Evolutionary conservation across 1,140 invertebrate species (phyloP), one percentile per base, ranked within the genome.

Genomic region (Odontomachus brunneus): DNA sequence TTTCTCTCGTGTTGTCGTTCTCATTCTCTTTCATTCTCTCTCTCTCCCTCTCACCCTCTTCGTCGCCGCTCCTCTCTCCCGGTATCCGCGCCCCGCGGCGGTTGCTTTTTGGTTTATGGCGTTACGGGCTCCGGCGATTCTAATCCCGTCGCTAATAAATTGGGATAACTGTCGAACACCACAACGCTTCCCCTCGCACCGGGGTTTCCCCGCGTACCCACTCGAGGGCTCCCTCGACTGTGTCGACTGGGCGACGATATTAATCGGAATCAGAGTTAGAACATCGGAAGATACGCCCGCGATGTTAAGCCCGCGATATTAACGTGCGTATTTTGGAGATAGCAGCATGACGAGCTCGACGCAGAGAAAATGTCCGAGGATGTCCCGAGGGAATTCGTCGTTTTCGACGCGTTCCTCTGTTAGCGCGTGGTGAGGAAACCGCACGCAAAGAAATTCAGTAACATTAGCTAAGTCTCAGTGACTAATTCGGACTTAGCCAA

Each of bases 121-220:
- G 51, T 80, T 80, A 57, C 11, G 51, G 75, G n/a, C 17, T 55
- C 19, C n/a, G 51, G 51, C 33, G 69, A 80, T 80, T 80, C 75
- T 71, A 80, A 80, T 80, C 65, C 51, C 24, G 17, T 80, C 53
- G 75, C 75, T 80, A 80, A 80, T 80, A 80, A 80, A 80, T 80
- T 71, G 65, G 75, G 51, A 80, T 71, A 59, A 80, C 75, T 59
- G 75, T 80, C 65, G 75, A 80, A 80, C 51, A 11, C 7, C 26
- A 49, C n/a, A n/a, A 24, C 33, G 65, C 17, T 44, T 26, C 29
- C 44, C 22, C 22, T 26, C 11, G 38, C 5, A 26, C 66, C 22
- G 33, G 71, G 14, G 48, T 76, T 12, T 63, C 7, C 12, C 17
- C 38, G 38, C 38, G 38, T 7, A 44, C 38, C 0, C 38, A 3